A percentile compares a stretch with the other conserved stretches of the same genome.
These are phyloP conservation scores for Chaetorhynchus papuensis DNA, from an alignment of 2,113 vertebrate genomes.

Conservation along the genomic window DNA sequence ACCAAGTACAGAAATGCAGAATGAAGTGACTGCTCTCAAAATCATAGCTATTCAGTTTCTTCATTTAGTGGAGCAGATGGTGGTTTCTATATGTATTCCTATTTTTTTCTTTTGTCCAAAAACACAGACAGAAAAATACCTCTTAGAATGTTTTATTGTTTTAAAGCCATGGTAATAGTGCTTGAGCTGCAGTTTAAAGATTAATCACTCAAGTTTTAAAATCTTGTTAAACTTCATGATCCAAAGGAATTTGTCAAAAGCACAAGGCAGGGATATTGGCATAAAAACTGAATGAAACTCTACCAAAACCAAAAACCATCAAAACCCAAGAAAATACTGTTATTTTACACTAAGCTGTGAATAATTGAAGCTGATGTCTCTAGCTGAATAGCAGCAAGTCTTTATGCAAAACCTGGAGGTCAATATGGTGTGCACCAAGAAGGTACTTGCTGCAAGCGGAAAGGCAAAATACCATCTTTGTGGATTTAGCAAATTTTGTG, in stretches of 20 bases:
- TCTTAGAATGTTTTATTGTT: not conserved
- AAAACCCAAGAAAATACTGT: not conserved
- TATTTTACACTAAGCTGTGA: not conserved
- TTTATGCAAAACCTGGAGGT: not conserved
- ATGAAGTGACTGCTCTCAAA: not conserved
- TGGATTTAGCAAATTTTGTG: not conserved
- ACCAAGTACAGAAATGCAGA: not conserved
- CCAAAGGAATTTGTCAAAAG: not conserved
- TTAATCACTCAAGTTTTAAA: not conserved
- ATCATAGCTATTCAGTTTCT: not conserved
- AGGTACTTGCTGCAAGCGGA: not conserved
- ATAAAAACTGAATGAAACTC: not conserved
- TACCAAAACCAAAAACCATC: not conserved
- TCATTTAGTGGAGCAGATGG: not conserved
- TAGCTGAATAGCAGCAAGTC: not conserved
- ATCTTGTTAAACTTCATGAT: not conserved
- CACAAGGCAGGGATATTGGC: not conserved
- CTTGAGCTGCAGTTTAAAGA: not conserved
- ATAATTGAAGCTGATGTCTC: not conserved
- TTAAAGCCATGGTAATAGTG: not conserved
- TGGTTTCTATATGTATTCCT: not conserved
- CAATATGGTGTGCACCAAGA: not conserved
- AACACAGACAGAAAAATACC: not conserved
- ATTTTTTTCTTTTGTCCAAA: not conserved
- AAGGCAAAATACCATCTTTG: not conserved